phyloP scores from a whole-genome alignment of 2,113 vertebrate genomes.

The Lophochroa leadbeateri region DNA sequence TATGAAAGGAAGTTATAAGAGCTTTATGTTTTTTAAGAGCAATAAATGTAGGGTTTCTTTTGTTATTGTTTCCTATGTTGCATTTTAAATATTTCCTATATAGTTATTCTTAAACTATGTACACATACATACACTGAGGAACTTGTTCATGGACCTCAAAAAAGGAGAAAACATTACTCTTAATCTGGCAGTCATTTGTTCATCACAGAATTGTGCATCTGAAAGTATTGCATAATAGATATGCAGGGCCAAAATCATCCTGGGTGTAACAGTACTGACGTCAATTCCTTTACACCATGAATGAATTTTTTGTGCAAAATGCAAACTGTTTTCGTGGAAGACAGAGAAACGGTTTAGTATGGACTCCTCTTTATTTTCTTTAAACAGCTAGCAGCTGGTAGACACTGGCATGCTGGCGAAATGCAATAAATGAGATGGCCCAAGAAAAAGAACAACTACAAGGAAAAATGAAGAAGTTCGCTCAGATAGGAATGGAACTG shows the following conservation, averaged over 20 bases:
- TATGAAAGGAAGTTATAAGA: background rate
- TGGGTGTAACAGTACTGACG: constrained; percentile 59
- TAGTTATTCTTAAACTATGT: background rate
- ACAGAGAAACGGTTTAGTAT: constrained; percentile 11
- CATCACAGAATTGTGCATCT: constrained; percentile 51
- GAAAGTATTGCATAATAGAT: constrained; percentile 65
- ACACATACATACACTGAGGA: background rate
- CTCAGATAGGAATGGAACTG: background rate
- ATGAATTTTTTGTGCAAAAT: constrained; percentile 52
- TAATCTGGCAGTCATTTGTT: constrained; percentile 69
- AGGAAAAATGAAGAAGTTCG: background rate
- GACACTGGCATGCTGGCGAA: background rate
- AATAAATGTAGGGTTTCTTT: background rate
- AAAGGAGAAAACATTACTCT: background rate
- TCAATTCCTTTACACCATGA: constrained; percentile 44
- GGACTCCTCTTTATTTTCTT: constrained; percentile 5
- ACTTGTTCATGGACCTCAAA: constrained; percentile 17
- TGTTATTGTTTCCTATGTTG: background rate
- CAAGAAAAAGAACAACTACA: background rate
- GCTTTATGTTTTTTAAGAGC: background rate
- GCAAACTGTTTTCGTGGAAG: constrained; percentile 48
- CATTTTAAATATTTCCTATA: background rate
- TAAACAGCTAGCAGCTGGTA: constrained; percentile 56
- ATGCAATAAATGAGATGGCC: background rate
- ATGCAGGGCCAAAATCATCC: constrained; percentile 56